These are phyloP conservation scores for Serilophus lunatus DNA, from an alignment of 2,113 vertebrate species.

Conservation along the genomic window DNA sequence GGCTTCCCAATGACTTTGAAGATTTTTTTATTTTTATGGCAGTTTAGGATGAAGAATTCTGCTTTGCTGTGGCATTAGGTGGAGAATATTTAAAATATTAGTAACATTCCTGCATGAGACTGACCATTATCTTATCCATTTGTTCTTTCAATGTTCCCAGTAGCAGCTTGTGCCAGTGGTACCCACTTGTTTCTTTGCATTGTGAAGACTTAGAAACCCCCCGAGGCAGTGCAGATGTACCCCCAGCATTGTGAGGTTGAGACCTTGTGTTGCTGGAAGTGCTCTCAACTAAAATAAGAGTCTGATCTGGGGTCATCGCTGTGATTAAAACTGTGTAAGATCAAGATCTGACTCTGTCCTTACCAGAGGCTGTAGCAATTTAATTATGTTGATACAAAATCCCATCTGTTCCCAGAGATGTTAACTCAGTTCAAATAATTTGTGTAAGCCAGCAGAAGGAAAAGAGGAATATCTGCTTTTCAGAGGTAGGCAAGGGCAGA, in stretches of 20 bases:
- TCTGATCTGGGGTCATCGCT: background rate
- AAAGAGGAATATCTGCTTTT: background rate
- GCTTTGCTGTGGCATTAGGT: background rate
- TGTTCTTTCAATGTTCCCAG: background rate
- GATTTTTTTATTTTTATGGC: background rate
- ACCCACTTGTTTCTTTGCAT: background rate
- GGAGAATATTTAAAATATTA: background rate
- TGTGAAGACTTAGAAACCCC: background rate
- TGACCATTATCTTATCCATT: background rate
- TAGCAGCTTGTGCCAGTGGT: background rate
- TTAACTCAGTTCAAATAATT: background rate
- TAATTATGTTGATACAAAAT: background rate
- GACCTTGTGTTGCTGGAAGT: background rate
- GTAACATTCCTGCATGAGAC: background rate
- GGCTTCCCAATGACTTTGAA: background rate
- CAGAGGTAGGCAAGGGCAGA: fast-evolving
- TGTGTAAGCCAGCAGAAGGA: background rate
- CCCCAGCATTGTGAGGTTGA: background rate
- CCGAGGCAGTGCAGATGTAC: background rate
- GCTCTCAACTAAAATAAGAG: background rate
- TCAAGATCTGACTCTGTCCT: background rate
- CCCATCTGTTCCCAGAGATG: background rate
- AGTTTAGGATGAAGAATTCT: background rate
- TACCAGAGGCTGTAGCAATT: background rate
- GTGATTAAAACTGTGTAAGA: background rate